phyloP scores from a whole-genome alignment of 2,888 invertebrate species.

The Acanthosepion pharaonis region DNA sequence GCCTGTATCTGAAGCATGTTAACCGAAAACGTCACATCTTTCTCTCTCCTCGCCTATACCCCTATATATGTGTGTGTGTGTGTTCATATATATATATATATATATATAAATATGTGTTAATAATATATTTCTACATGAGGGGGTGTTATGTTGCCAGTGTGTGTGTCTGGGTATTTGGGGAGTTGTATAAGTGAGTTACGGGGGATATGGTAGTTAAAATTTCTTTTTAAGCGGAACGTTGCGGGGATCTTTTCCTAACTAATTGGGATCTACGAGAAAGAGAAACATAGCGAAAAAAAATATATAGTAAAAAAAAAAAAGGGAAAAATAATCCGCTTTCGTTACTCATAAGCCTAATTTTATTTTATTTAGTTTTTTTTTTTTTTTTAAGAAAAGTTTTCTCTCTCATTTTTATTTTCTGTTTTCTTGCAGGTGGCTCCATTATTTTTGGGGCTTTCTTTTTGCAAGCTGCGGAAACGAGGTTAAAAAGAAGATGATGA shows the following conservation, averaged over 20 bases:
- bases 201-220: conserved; percentile 12
- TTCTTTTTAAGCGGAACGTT: conserved; percentile 1
- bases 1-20: too few species aligned
- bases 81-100: neutral
- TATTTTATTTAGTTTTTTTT: neutral
- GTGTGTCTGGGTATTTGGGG: neutral
- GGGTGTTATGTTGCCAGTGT: neutral
- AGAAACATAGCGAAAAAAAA: neutral
- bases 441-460: neutral
- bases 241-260: neutral
- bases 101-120: too few species aligned
- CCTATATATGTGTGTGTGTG: neutral
- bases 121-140: too few species aligned
- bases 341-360: neutral
- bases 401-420: neutral
- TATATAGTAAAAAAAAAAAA: neutral
- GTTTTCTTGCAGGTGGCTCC: neutral
- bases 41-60: too few species aligned
- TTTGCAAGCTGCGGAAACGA: neutral
- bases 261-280: conserved; percentile 33
- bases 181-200: neutral
- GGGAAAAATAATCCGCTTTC: neutral
- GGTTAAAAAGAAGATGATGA: neutral
- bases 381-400: neutral
- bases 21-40: too few species aligned